Evolutionary conservation across 92 coral and sea anemone genomes (phyloP), one percentile per base, ranked within the genome.

Genomic region (Phymanthus crucifer): DNA sequence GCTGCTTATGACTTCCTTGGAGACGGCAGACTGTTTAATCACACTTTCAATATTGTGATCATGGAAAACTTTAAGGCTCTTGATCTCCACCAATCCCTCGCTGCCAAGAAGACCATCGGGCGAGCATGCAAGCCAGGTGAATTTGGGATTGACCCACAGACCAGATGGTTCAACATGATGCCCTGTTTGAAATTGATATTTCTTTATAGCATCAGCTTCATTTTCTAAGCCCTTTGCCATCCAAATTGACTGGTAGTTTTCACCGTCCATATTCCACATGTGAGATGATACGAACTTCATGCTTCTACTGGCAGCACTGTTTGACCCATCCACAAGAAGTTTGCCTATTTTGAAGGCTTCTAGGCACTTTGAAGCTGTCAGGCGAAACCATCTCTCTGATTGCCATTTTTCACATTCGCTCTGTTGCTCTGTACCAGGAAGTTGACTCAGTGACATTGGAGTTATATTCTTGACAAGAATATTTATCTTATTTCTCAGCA

Each of bases 131-230:
- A 77, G 78, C n/a, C 75, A 86, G 17, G 86, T 86, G 56, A 86
- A 81, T 48, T 77, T 77, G 12, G 87, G 90, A 82, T 87, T 82
- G 26, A 87, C 81, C 90, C 90, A 82, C 19, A 87, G 46, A 14
- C 90, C 90, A 36, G 87, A 27, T 2, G 36, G n/a, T 17, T 32
- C 0, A 32, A 87, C 87, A 70, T 70, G 82, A 10, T 2, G 6
- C 26, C 45, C 43, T 9, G 32, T 80, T 80, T 80, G 79, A 1
- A 4, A 14, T 48, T 83, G 31, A 18, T 83, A 83, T 31, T 76
- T 83, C 26, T 32, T 33, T 23, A 83, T 76, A 0, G 82, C 87
- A 14, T 47, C 38, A 10, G 70, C 29, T 50, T 83, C 82, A 68
- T 70, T 66, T 40, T 76, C 36, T 23, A 83, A 33, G 29, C 82